Base-by-base conservation (phyloP, 2,888 invertebrate genomes). In the Pseudanteris insignis region DNA sequence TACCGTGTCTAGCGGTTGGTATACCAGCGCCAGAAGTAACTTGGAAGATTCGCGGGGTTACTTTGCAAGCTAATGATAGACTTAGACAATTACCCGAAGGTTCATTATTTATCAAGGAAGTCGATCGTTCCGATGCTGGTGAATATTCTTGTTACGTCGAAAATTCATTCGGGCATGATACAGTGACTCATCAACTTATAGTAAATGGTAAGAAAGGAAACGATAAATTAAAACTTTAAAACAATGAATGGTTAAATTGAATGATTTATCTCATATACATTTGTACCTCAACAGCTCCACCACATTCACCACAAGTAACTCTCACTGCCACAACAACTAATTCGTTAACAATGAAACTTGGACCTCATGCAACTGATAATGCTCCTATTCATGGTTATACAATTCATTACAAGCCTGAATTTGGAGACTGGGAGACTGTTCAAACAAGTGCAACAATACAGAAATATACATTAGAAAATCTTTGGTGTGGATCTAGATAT, bases 111-210 rank as follows among this genome's bases (percentile, higher is more conserved):
- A 92, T 96, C 59, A 91, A 91, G 57, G 91, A 92, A 66, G 92
- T 95, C 0, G 90, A 91, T 36, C 87, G 94, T 18, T 89, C 89
- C 62, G 96, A 96, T 81, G 93, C 94, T 46, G 96, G 94, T 46
- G 95, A 96, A 81, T 96, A 96, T 79, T 90, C 94, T 0, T 96
- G 96, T 81, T 89, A 89, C 70, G 95, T 94, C 10, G 92, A 94
- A 77, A 96, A 96, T 81, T 89, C 89, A 13, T 93, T 93, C 79
- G 96, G 96, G 38, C 91, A 92, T 68, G 96, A 96, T 74, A 91
- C 92, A 9, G 93, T 96, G 40, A 92, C 92, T 0, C 94, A 95
- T 80, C 90, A 91, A 50, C 85, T 96, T 43, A 88, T 92, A 64
- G 93, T 96, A 0, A 89, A 92, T 70, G 90, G 91, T 90, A 74